Evolutionary conservation across 1,140 invertebrate genomes (phyloP), one percentile per base, ranked within the genome.

Genomic region (Chrysopa pallens): DNA sequence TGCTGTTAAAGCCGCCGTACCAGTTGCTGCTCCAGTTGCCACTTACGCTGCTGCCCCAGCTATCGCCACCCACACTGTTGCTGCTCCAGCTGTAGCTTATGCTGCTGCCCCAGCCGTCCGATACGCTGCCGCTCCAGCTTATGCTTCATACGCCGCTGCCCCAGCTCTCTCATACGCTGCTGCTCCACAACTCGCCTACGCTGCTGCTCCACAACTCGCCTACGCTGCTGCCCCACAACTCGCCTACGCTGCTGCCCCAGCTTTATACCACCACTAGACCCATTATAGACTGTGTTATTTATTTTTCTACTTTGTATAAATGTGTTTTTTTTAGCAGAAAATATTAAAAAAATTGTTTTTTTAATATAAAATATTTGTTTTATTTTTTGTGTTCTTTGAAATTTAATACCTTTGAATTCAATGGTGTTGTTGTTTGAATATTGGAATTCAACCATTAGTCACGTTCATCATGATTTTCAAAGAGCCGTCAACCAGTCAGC

Each of bases 181-280:
- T 15, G 42, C 45, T 48, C 41, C 44, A 46, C 29, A n/a, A n/a
- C n/a, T 56, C 8, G 52, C 48, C 36, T 47, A 57, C 45, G 46
- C 56, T 29, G 55, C 57, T 40, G 57, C 63, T 13, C 41, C 49
- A 12, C 48, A 48, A 14, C 50, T 56, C 9, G 52, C 45, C 40
- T 23, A 40, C 6, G 38, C 29, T 29, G 38, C 38, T 33, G 33
- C 44, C 37, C 47, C 52, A 29, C 42, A 45, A 35, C 36, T 49
- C 28, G 42, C 52, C 14, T 43, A 45, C 38, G 52, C 55, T 15
- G 8, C 15, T 11, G 53, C 52, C n/a, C 53, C 54, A 5, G 48
- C 50, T 6, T 23, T 23, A 23, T 23, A 23, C 17, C 17, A 23
- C 17, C 17, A 23, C 17, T 23, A 23, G 5, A 23, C 5, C 17